Evolutionary conservation across 2,113 vertebrate species (phyloP), one percentile per base, ranked within the genome.

Genomic region (Verasper variegatus): DNA sequence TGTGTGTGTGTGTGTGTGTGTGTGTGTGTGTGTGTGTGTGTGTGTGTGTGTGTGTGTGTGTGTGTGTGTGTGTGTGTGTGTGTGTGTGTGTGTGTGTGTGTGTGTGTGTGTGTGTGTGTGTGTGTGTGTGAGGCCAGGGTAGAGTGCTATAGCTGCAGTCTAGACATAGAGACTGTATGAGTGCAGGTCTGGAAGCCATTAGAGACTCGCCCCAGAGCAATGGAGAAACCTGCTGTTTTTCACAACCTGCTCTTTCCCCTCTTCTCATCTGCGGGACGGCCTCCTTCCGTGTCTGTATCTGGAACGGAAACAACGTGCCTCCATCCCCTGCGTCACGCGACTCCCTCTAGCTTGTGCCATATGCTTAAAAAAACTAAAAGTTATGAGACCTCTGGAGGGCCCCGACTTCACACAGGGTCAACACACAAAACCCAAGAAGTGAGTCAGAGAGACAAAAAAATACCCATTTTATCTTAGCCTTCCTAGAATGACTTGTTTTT

Each of bases 111-210:
- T 31, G 27, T 7, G 27, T 31, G 42, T 63, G 20, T 55, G 13
- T 42, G 52, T 47, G 76, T 68, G 56, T 24, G 15, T 54, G 54
- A 71, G 51, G 72, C 65, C 37, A 12, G n/a, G 59, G 60, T 47
- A 73, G 59, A 58, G 75, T 66, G 51, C 81, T 77, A 71, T 71
- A 64, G 79, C 74, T 66, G 70, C 78, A 81, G 82, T 82, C 83
- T 86, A 82, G 89, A 90, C 81, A 9, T 31, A 31, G 31, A 31
- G 31, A 31, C 31, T 31, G 31, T 31, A 31, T 64, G 55, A 60
- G 82, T 68, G 64, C 47, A 51, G 80, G 85, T 88, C 92, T 94
- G 93, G 91, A 93, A 94, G 88, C 92, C 89, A 93, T 94, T 93
- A 94, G 82, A 84, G 74, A 72, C 85, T 87, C 55, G 80, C 92